Base-by-base conservation (phyloP, 2,113 vertebrate genomes). In the Carlito syrichta region DNA sequence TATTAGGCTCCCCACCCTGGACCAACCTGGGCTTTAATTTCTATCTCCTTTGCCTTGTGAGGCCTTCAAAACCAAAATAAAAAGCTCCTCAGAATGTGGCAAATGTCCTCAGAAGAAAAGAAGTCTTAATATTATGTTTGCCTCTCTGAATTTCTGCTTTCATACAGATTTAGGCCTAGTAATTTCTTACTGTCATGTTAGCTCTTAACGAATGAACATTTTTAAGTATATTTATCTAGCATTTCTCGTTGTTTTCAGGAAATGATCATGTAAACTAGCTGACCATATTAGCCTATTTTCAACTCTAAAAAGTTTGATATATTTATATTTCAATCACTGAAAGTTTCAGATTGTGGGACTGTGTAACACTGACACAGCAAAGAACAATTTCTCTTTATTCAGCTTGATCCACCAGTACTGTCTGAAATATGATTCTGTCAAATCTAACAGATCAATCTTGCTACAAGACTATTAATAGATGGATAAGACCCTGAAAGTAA, bases 391-490 rank as follows among this genome's bases (percentile, higher is more conserved):
- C 20, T 90, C 76, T 95, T 77, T 66, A 84, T 68, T 91, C 81
- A 91, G 35, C 32, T 45, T 84, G 56, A 90, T 73, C 77, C 48
- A 82, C 38, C 66, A 23, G 54, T 73, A 91, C 58, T 56, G 38
- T 52, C n/a, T 25, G 52, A 48, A 35, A 86, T 9, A 95, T 23
- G 79, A 91, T 91, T 45, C 74, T 86, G 9, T 40, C 82, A 91
- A 95, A 79, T 79, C 50, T 52, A 95, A 82, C n/a, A 76, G 38
- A 90, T 87, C 60, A 90, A 90, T 93, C 48, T 69, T 68, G 74
- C 68, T 94, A 52, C 3, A 63, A 60, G 6, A 71, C 48, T 71
- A 63, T 56, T 91, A 96, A 95, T 68, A 93, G 14, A 79, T 35
- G 30, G 68, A 27, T 27, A 79, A 54, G 54, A 94, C 74, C 87